Evolutionary conservation across 1,140 invertebrate species (phyloP).

Genomic region (Leptopilina boulardi): DNA sequence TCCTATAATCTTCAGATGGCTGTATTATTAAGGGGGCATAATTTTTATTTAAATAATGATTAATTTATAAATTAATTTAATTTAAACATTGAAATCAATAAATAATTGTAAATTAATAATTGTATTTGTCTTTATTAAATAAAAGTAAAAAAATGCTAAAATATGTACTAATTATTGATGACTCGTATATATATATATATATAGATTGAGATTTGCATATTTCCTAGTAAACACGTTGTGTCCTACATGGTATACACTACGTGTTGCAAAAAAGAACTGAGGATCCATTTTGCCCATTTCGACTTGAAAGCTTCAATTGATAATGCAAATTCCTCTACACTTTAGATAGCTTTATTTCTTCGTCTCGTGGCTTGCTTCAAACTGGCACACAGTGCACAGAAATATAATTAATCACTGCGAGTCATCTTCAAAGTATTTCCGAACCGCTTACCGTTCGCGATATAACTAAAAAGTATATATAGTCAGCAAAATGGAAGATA

Average conservation of each 20-base stretch:
- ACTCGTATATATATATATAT: not conserved
- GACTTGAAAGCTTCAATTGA: slow-evolving; percentile 31
- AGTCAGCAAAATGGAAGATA: slow-evolving; percentile 25
- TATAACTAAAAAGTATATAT: slow-evolving; percentile 12
- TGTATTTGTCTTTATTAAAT: too few relatives aligned
- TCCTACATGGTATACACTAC: too few relatives aligned
- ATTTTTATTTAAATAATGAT: too few relatives aligned
- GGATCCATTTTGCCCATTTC: not conserved
- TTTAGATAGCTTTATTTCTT: slow-evolving; percentile 26
- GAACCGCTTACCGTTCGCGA: slow-evolving; percentile 24
- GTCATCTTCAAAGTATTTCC: slow-evolving; percentile 31
- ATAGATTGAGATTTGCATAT: slow-evolving; percentile 9
- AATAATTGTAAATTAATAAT: too few relatives aligned
- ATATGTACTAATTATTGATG: not conserved
- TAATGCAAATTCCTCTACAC: slow-evolving; percentile 21
- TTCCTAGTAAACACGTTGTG: slow-evolving; percentile 5
- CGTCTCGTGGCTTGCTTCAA: not conserved
- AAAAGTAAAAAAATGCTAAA: not conserved
- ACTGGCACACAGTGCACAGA: slow-evolving; percentile 13
- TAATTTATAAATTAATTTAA: too few relatives aligned
- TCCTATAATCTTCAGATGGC: too few relatives aligned
- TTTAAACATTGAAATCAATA: too few relatives aligned
- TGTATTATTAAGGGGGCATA: too few relatives aligned
- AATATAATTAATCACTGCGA: slow-evolving; percentile 29
- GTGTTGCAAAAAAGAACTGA: not conserved